These are phyloP conservation scores for Diadophis punctatus DNA, from an alignment of 2,113 vertebrate genomes.

Conservation along the genomic window DNA sequence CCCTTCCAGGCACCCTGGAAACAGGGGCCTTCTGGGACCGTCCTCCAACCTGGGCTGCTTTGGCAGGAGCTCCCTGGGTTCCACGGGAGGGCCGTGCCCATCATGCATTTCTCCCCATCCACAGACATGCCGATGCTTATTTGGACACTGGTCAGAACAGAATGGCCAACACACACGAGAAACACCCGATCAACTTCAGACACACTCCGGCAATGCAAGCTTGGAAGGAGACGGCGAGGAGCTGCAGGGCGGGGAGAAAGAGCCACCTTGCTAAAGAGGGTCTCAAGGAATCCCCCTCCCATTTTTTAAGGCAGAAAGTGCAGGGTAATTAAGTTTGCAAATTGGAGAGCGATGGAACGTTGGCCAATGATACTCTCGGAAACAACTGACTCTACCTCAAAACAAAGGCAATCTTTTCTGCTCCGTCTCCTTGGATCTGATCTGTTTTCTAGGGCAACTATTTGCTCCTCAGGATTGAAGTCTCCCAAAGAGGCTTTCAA, in stretches of 20 bases:
- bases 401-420: not conserved
- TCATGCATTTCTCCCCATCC: slow-evolving; percentile 75
- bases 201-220: slow-evolving; percentile 74
- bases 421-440: not conserved
- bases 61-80: slow-evolving; percentile 76
- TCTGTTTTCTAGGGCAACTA: not conserved
- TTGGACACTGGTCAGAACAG: slow-evolving; percentile 66
- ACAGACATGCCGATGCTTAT: slow-evolving; percentile 72
- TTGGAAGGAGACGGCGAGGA: slow-evolving; percentile 66
- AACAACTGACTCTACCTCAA: not conserved
- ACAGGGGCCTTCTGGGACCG: slow-evolving; percentile 35
- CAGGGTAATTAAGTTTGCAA: not conserved
- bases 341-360: not conserved
- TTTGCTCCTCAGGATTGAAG: not conserved
- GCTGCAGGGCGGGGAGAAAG: slow-evolving; percentile 64
- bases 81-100: slow-evolving; percentile 62
- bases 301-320: slow-evolving; percentile 47
- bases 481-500: not conserved
- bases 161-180: slow-evolving; percentile 69
- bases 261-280: not conserved
- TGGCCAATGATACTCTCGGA: no score
- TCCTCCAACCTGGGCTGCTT: slow-evolving; percentile 35
- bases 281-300: not conserved
- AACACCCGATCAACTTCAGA: slow-evolving; percentile 71
- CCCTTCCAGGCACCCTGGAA: slow-evolving; percentile 30